Conservation (phyloP, 2,113 vertebrate species). For the Procavia capensis region DNA sequence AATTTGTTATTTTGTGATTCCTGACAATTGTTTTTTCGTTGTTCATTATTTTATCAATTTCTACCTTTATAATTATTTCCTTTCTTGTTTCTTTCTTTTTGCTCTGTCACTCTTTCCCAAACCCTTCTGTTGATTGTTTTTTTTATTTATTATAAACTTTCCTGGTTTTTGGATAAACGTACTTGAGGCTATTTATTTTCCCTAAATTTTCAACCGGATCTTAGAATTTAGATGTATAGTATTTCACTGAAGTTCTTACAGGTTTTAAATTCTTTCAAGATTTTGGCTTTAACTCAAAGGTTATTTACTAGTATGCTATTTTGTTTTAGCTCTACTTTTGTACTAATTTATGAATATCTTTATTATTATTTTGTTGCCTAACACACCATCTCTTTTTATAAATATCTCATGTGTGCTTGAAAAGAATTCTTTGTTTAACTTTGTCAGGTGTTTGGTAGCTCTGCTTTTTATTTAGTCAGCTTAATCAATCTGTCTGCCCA, state of each 20-base stretch:
- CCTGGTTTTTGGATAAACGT: no score
- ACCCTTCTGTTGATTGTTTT: not conserved
- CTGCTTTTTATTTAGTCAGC: not conserved
- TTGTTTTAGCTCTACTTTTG: not conserved
- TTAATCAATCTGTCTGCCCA: not conserved
- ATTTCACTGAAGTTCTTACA: not conserved
- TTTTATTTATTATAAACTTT: not conserved
- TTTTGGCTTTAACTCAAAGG: not conserved
- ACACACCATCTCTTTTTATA: not conserved
- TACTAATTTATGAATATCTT: not conserved
- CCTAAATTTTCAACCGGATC: not conserved
- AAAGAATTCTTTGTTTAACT: slow-evolving; percentile 34
- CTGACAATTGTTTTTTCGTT: not conserved
- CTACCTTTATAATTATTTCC: not conserved
- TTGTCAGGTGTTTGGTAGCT: not conserved
- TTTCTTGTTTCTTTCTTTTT: not conserved
- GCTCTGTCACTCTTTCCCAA: not conserved
- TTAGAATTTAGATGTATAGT: not conserved
- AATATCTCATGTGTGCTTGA: not conserved
- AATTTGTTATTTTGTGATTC: not conserved
- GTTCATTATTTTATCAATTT: not conserved
- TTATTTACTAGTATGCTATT: not conserved
- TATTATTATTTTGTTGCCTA: not conserved
- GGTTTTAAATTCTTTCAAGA: not conserved
- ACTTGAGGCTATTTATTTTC: not conserved